These are phyloP conservation scores for Zaprionus nigranus DNA, from an alignment of 1,140 invertebrate genomes.

Conservation along the genomic window DNA sequence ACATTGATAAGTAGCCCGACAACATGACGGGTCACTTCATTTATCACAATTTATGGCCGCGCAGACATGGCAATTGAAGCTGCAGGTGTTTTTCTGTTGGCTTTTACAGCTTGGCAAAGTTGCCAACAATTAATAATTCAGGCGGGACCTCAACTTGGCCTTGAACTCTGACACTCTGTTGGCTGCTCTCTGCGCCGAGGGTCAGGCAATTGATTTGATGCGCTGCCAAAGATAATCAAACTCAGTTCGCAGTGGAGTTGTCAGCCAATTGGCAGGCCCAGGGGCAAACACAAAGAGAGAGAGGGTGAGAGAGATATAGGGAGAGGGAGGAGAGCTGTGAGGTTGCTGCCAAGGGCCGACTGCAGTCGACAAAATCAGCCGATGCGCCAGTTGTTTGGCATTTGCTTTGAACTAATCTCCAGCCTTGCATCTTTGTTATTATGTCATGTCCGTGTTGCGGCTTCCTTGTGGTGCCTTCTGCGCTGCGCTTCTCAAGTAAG, in stretches of 20 bases:
- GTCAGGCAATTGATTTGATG: conserved; percentile 47
- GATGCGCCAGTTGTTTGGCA: conserved; percentile 32
- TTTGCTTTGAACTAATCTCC: conserved; percentile 31
- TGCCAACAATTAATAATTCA: conserved; percentile 31
- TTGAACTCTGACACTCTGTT: conserved; percentile 6
- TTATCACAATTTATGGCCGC: conserved; percentile 76
- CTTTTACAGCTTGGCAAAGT: conserved; percentile 5
- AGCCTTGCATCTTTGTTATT: conserved; percentile 22
- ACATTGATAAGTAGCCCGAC: conserved; percentile 77
- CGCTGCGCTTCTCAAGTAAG: conserved; percentile 1
- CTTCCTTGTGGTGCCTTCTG: conserved; percentile 22
- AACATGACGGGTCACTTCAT: conserved; percentile 73
- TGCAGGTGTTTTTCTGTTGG: conserved; percentile 45
- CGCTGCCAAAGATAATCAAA: conserved; percentile 41
- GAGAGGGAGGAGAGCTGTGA: background rate
- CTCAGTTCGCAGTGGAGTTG: conserved; percentile 31
- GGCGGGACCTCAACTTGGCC: conserved; percentile 29
- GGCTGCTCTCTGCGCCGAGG: background rate
- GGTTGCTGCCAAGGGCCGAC: conserved; percentile 20
- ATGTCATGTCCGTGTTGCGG: conserved; percentile 22
- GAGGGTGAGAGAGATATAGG: background rate
- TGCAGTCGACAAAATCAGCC: conserved; percentile 11
- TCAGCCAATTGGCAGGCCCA: conserved; percentile 15
- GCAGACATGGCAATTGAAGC: conserved; percentile 59
- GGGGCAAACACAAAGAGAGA: background rate